Evolutionary conservation across 1,140 invertebrate genomes (phyloP).

Genomic region (Drosophila pectinifera): DNA sequence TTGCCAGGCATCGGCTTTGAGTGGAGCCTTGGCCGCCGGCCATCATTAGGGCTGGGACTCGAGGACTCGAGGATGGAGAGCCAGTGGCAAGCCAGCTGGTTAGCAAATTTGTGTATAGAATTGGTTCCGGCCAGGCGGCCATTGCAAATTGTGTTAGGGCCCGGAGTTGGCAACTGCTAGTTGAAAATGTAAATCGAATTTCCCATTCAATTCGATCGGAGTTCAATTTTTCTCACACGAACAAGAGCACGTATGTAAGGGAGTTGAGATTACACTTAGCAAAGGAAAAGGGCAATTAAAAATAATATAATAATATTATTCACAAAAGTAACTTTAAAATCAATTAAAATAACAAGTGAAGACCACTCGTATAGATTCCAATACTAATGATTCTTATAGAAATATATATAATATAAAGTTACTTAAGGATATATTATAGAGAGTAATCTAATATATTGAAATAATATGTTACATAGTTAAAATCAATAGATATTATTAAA

Average conservation of each 20-base stretch:
- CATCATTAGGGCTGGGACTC: conserved; percentile 64
- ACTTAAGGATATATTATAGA: too few relatives aligned
- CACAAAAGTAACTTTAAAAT: background rate
- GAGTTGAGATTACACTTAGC: conserved; percentile 7
- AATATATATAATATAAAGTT: too few relatives aligned
- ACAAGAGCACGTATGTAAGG: conserved; percentile 1
- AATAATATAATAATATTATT: background rate
- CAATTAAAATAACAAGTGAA: background rate
- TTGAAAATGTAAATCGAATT: conserved; percentile 54
- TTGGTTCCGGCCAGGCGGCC: conserved; percentile 32
- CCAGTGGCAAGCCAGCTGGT: conserved; percentile 10
- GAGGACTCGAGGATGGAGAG: conserved; percentile 6
- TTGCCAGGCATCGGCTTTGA: conserved; percentile 39
- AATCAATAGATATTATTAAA: too few relatives aligned
- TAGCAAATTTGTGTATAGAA: conserved; percentile 41
- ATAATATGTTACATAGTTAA: too few relatives aligned
- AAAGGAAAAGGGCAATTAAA: background rate
- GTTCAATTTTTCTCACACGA: conserved; percentile 2
- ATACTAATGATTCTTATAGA: background rate
- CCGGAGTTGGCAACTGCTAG: conserved; percentile 17
- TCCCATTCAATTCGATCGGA: conserved; percentile 21
- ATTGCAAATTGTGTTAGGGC: conserved; percentile 41
- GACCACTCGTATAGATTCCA: background rate
- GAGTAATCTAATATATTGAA: too few relatives aligned
- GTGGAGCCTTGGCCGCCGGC: conserved; percentile 45